Evolutionary conservation across 2,797 vertebrate genomes (phyloP), one percentile per base, ranked within the genome.

Genomic region (Bovichtus diacanthus): DNA sequence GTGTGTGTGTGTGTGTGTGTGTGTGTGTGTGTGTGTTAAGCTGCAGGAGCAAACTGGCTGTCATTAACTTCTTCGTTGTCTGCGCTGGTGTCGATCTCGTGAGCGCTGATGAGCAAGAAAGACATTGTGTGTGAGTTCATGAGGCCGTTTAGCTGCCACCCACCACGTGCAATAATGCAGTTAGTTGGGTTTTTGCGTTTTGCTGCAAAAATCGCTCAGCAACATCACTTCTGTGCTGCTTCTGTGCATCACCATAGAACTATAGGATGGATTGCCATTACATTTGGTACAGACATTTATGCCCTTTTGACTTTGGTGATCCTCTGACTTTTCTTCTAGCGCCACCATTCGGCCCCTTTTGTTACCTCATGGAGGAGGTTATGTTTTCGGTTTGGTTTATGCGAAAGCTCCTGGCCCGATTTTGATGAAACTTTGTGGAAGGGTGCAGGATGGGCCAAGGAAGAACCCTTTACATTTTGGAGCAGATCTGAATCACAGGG

Each of bases 1-100:
- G 78, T 71, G 58, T 83, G 75, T 76, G 78, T 71, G 58, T 83
- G 70, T 29, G 29, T 77, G 77, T 71, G 68, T 78, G 85, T 70
- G 27, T 76, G 73, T 77, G 77, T 71, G 68, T 78, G 85, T 70
- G 27, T 76, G 73, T 31, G 46, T 85, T 74, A 77, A 76, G 69
- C 83, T 79, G 16, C 71, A 10, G 78, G 41, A 82, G 60, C 67
- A 81, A 80, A 73, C 68, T 46, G 58, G 25, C 66, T 82, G 75
- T 74, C 70, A 86, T 86, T 83, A 80, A 86, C 62, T 56, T 68
- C 41, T 68, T 70, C 75, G 21, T 53, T 65, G 70, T 74, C 72
- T 59, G 51, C 1, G 0, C 36, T 29, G 34, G 44, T 51, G 70
- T 69, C 19, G 41, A 76, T 72, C 70, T 74, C 21, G 61, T 56